Base-by-base conservation (phyloP, 2,113 vertebrate genomes). In the Uria lomvia region DNA sequence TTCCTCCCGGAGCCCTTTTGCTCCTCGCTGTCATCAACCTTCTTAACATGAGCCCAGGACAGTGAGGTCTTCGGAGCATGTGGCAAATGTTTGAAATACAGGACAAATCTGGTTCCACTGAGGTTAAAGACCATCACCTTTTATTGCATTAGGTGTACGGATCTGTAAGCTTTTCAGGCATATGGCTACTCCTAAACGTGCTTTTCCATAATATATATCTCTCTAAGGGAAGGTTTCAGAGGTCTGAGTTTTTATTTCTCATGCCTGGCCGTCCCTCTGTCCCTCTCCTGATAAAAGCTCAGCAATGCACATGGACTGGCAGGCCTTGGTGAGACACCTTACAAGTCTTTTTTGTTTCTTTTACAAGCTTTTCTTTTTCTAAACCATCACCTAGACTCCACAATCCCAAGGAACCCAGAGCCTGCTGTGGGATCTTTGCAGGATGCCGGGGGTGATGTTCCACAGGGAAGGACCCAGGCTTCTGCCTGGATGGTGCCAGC, bases 401-500 rank as follows among this genome's bases (percentile, higher is more conserved):
- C 55, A 73, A 77, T 23, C 42, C 59, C 88, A 63, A 36, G 55
- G 13, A 77, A 49, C 8, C 3, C 43, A 58, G 20, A 68, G 68
- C n/a, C 50, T 40, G 36, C n/a, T 13, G 20, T 5, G 22, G 29
- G 9, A 56, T 43, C n/a, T 79, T 55, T 15, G 40, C 42, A 74
- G 45, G 36, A 30, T 14, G 15, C 43, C 18, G 29, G 0, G 0
- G 49, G 42, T 9, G 43, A 30, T 13, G 30, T 15, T 76, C 15
- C 6, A 4, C 21, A 9, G 29, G 13, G 72, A 52, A 53, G 55
- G 47, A 22, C 71, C 27, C 66, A 29, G 21, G 15, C 12, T 19
- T 3, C 42, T 6, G 21, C 0, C 8, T 0, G 11, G 26, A 27
- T 3, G 24, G 58, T 22, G 29, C 22, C 42, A 30, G 62, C 43